phyloP scores from a whole-genome alignment of 2,888 invertebrate genomes.

The Cephonodes hylas region DNA sequence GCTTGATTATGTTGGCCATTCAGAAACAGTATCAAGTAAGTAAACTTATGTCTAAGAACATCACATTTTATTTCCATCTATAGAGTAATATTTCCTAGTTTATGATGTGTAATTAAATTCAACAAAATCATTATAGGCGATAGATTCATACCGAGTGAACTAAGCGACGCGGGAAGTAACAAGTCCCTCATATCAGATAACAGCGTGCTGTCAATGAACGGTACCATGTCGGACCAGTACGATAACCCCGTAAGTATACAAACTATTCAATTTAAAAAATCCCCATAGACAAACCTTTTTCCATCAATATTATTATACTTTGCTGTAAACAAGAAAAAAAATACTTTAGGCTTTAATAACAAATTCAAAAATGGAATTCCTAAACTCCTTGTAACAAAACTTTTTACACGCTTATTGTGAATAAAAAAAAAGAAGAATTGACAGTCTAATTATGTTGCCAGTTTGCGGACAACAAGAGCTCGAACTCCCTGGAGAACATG shows the following conservation, averaged over 20 bases:
- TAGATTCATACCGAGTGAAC: conserved; percentile 64
- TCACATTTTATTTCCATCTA: background rate
- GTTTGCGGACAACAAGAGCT: conserved; percentile 64
- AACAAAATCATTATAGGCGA: conserved; percentile 46
- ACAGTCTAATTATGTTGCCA: background rate
- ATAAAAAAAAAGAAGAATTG: no score
- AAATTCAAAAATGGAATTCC: no score
- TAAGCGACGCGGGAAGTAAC: conserved; percentile 70
- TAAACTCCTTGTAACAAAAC: no score
- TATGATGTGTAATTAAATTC: background rate
- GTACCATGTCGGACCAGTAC: conserved; percentile 64
- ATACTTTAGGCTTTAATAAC: no score
- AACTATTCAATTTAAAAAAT: no score
- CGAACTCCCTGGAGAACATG: conserved; percentile 58
- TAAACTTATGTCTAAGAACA: conserved; percentile 16
- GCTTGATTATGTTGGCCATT: conserved; percentile 60
- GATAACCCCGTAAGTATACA: conserved; percentile 64
- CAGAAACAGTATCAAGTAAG: conserved; percentile 71
- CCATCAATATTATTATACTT: no score
- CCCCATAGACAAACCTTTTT: no score
- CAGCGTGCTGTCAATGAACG: conserved; percentile 66
- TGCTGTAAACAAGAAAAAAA: no score
- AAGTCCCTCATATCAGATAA: conserved; percentile 68
- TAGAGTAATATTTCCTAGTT: no score
- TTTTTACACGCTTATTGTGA: no score